Base-by-base conservation (phyloP, 2,888 invertebrate species). In the Cabera pusaria region DNA sequence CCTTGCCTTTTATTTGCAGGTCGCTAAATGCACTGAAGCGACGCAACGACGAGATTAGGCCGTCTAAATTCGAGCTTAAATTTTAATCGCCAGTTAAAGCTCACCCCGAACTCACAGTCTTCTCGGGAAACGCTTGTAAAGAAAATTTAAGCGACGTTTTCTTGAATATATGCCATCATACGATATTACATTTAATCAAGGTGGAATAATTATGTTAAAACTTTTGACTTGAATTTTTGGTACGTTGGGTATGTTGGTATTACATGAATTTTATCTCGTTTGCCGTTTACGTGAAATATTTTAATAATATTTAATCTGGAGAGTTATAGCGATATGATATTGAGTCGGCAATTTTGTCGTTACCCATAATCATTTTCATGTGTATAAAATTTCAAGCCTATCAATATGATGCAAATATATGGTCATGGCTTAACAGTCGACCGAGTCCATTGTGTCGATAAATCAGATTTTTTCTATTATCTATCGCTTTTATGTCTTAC, bases 41-140 rank as follows among this genome's bases (percentile, higher is more conserved):
- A 64, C 66, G 69, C 68, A 65, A 61, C 68, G 70, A 63, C 61
- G 72, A 80, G 84, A 84, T 86, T 83, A 83, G 79, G 70, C 71
- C 68, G 76, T 81, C 81, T 81, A 77, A 85, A 86, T 75, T 83
- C 73, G 56, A 65, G 79, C 72, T 81, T 84, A 84, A 85, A 80
- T 76, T 79, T 82, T 82, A 83, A 82, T 84, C 80, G 69, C 49
- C 41, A 43, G 69, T 73, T 74, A 70, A 80, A 73, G 64, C 73
- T 73, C 65, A 63, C 61, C n/a, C 64, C 66, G 52, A 68, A 66
- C 69, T 63, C 65, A 63, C 64, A 69, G 66, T 31, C 31, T 22
- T 19, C 41, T 64, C 63, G 61, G 67, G 66, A 64, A 65, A 59
- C 34, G 44, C 62, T 61, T 69, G 62, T 75, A 71, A 71, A 68